These are phyloP conservation scores for Kryptopterus vitreolus DNA, from an alignment of 2,797 vertebrate genomes.

Conservation along the genomic window DNA sequence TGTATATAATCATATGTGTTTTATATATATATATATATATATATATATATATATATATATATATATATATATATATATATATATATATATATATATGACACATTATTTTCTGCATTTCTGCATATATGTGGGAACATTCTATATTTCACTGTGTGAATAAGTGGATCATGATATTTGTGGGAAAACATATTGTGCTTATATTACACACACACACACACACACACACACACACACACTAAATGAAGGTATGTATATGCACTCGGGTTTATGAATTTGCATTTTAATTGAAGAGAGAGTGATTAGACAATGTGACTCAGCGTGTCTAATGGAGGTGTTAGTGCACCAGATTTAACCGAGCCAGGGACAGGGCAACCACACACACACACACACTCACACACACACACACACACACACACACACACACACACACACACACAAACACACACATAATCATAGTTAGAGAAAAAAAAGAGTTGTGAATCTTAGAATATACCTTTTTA, in stretches of 20 bases:
- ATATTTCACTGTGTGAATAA: no score
- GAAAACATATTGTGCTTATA: not conserved
- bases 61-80: no score
- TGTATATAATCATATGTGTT: conserved; percentile 53
- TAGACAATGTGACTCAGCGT: not conserved
- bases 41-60: no score
- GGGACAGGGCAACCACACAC: not conserved
- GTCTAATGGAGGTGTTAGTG: conserved; percentile 21
- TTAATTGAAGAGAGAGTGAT: conserved; percentile 17
- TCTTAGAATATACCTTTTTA: not conserved
- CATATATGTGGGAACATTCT: no score
- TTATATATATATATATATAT: not conserved
- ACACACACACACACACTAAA: conserved; percentile 9
- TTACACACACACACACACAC: conserved; percentile 13
- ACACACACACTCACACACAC: conserved; percentile 13
- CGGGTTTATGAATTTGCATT: conserved; percentile 21
- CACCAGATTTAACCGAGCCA: conserved; percentile 2
- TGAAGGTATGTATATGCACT: not conserved
- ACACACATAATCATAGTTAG: not conserved
- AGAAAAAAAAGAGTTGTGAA: not conserved
- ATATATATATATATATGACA: no score
- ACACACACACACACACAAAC: not conserved
- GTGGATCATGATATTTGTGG: not conserved
- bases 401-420: conserved; percentile 10
- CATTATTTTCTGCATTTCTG: no score